Evolutionary conservation across 2,113 vertebrate genomes (phyloP).

Genomic region (Sinocyclocheilus anophthalmus): DNA sequence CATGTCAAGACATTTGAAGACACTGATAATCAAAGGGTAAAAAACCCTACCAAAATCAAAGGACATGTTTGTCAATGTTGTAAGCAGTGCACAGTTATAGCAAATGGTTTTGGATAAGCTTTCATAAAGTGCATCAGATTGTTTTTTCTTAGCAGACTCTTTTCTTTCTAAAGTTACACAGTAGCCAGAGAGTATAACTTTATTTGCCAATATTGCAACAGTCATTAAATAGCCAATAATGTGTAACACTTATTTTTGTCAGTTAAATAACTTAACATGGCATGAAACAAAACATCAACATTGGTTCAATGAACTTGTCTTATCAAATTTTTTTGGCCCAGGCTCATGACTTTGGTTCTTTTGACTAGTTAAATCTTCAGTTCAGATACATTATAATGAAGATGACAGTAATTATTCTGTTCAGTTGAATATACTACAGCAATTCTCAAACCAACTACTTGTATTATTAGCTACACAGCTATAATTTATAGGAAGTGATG

Average conservation of each 20-base stretch:
- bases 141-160: not conserved
- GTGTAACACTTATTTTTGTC: not conserved
- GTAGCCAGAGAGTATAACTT: not conserved
- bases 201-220: not conserved
- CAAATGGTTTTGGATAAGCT: not conserved
- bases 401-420: not conserved
- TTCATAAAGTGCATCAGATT: not conserved
- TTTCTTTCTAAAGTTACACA: not conserved
- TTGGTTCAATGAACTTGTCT: not conserved
- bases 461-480: not conserved
- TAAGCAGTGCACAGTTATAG: not conserved
- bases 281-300: not conserved
- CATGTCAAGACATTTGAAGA: not conserved
- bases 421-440: not conserved
- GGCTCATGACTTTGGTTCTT: not conserved
- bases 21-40: not conserved
- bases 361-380: not conserved
- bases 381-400: not conserved
- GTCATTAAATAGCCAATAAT: not conserved
- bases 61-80: not conserved
- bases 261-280: not conserved
- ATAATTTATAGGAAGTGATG: not conserved
- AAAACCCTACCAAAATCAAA: not conserved
- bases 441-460: not conserved
- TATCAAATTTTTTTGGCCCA: not conserved